A percentile compares a stretch with the other conserved stretches of the same genome.
These are phyloP conservation scores for Apantesis nais DNA, from an alignment of 2,888 invertebrate species.

Conservation along the genomic window DNA sequence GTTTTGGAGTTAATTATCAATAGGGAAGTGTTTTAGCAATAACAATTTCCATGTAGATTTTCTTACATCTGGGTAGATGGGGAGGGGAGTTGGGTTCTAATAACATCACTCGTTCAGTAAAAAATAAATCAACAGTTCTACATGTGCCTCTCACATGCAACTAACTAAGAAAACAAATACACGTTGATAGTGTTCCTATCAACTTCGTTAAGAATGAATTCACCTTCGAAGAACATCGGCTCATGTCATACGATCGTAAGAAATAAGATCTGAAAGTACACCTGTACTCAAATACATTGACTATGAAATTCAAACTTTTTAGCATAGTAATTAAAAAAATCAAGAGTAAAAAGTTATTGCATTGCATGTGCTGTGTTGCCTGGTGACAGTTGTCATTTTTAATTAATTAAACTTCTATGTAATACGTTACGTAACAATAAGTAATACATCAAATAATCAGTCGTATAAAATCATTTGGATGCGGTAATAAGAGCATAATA, in stretches of 20 bases:
- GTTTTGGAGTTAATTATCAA: neutral
- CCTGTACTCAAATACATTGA: neutral
- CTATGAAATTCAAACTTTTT: neutral
- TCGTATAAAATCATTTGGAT: neutral
- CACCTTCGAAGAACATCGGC: too few relatives aligned
- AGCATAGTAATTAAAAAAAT: neutral
- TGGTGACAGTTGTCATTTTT: constrained; percentile 7
- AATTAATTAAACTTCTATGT: constrained; percentile 12
- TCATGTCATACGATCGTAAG: too few relatives aligned
- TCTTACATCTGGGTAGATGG: too few relatives aligned
- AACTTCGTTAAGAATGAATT: too few relatives aligned
- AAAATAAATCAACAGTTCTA: too few relatives aligned
- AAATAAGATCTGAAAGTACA: too few relatives aligned
- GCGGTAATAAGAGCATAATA: neutral
- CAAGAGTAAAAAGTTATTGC: neutral
- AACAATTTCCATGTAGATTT: too few relatives aligned
- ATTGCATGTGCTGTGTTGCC: neutral
- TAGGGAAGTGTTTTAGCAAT: neutral
- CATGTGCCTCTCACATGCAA: too few relatives aligned
- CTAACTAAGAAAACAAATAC: too few relatives aligned
- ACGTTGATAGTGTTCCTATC: too few relatives aligned
- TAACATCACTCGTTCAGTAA: too few relatives aligned
- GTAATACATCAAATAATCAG: constrained; percentile 3
- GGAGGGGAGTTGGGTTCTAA: too few relatives aligned
- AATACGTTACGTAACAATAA: neutral